Base-by-base conservation (phyloP, 2,888 invertebrate species). In the Drosophila mimetica region DNA sequence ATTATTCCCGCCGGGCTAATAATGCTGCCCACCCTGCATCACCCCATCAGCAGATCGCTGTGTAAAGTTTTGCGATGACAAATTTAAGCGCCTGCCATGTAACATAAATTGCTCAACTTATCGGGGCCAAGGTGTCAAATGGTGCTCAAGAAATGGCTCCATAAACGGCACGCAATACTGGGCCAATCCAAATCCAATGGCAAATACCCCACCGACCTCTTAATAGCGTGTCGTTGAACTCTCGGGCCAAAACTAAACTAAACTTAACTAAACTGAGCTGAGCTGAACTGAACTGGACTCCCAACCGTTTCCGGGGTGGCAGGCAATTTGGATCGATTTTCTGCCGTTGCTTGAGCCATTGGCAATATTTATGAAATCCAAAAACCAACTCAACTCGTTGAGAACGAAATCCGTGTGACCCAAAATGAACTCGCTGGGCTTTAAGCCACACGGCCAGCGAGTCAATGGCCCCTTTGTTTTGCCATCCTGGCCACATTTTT, bases 61-160 rank as follows among this genome's bases (percentile, higher is more conserved):
- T 37, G 55, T 16, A 51, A 67, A 50, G 44, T 57, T 57, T 48
- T 13, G 25, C 13, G 53, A 61, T 44, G 72, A 63, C 63, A 52
- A 72, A 71, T 71, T 70, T 53, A 61, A 61, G 69, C 72, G 41
- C 16, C 57, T 57, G 70, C 50, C 70, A 57, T 51, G 57, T 67
- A 39, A 20, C 70, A 67, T 71, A 71, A 74, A 82, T 70, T 76
- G 74, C 64, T 63, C 55, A 85, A 79, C 64, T 74, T 78, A 75
- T 79, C 61, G 63, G 58, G 67, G 73, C 74, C 50, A 80, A 71
- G 72, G 83, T 85, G 79, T 76, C 79, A 85, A 79, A 70, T 79
- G 65, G 74, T 63, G 63, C 47, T 65, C 61, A 66, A 76, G 69
- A 28, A 75, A 71, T 74, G 51, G 67, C 74, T 74, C 76, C 50